Percentiles rank a stretch among this genome's conserved stretches.
These are phyloP conservation scores for Tyrannus savana DNA, from an alignment of 2,113 vertebrate species.

Conservation along the genomic window DNA sequence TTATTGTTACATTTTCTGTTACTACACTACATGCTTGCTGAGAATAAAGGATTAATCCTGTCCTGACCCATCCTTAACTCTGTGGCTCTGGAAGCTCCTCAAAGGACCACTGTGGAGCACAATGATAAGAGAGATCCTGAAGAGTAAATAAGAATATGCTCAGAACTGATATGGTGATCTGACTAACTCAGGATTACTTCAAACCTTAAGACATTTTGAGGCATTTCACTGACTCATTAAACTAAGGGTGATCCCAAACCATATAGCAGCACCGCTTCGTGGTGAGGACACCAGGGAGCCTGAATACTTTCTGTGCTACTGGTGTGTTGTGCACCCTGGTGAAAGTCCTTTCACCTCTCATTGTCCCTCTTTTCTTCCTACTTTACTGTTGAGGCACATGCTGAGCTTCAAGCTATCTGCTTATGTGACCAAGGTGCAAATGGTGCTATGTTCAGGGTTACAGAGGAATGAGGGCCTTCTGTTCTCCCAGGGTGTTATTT, in stretches of 20 bases:
- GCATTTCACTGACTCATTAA: not conserved
- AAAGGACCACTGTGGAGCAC: not conserved
- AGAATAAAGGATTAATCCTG: not conserved
- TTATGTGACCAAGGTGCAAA: not conserved
- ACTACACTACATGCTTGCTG: not conserved
- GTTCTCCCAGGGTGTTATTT: not conserved
- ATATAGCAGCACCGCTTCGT: not conserved
- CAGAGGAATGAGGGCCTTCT: not conserved
- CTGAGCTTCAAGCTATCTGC: not conserved
- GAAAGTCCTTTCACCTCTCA: not conserved
- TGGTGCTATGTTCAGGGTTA: not conserved
- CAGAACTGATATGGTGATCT: not conserved
- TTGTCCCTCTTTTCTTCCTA: not conserved
- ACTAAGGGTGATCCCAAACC: not conserved
- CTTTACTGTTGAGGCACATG: not conserved
- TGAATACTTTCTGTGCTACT: not conserved
- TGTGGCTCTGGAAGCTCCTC: not conserved
- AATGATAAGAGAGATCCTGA: not conserved
- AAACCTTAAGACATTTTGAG: not conserved
- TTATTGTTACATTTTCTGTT: not conserved
- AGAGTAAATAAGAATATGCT: not conserved
- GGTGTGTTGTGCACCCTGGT: accelerated
- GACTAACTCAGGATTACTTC: not conserved
- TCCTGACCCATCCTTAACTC: not conserved
- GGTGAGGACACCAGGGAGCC: not conserved